Evolutionary conservation across 2,113 vertebrate genomes (phyloP), one percentile per base, ranked within the genome.

Genomic region (Siniperca chuatsi): DNA sequence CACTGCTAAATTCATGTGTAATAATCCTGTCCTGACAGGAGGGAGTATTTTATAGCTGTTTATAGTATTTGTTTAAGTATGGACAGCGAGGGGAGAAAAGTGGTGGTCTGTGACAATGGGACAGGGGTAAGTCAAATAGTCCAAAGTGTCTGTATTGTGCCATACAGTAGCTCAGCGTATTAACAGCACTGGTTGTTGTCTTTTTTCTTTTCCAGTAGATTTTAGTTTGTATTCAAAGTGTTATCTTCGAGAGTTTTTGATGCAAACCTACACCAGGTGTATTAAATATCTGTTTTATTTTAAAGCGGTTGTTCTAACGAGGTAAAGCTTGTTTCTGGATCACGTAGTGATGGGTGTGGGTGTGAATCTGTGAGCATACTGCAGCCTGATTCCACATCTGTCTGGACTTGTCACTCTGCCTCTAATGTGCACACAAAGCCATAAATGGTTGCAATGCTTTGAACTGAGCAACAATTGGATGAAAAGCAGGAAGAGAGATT

Each of bases 31-130:
- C 40, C 40, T 52, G 54, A 84, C 74, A 58, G 75, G 73, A 77
- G 61, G 80, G 75, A 86, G 7, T 10, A 65, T 74, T 52, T 70
- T 16, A 11, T 29, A 76, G 48, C n/a, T 73, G 10, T 76, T 67
- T 65, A n/a, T 4, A 61, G 16, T 7, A 37, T 62, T 44, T 25
- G n/a, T 25, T 29, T 29, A 33, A 92, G 0, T 78, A 99, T 99
- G 98, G 97, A 99, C 95, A 97, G 96, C 82, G 91, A 95, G 71
- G 98, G 98, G 88, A 97, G 97, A 93, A 98, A 97, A 89, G 98
- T 98, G 94, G 96, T 98, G 86, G 98, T 98, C 75, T 98, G 97
- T 94, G 98, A 98, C 96, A 99, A 99, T 94, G 97, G 98, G 77
- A 98, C 97, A 1, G 98, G 98, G 96, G 98, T 98, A 92, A 96